These are phyloP conservation scores for Gracilinanus agilis DNA, from an alignment of 2,113 vertebrate genomes.

Conservation along the genomic window DNA sequence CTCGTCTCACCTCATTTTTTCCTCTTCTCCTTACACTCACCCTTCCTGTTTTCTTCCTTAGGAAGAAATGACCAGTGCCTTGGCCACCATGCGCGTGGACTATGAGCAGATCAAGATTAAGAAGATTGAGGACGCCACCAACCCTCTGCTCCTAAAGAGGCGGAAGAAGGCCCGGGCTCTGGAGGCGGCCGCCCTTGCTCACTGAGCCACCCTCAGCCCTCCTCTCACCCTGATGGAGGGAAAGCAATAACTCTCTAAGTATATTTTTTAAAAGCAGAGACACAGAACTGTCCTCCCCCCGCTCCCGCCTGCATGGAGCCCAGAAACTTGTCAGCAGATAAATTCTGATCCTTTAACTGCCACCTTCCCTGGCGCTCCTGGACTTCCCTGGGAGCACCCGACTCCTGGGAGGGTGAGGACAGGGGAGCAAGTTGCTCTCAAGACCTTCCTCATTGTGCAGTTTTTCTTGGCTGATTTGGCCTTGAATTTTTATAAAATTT, in stretches of 20 bases:
- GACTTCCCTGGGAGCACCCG: not conserved
- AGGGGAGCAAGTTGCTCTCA: conserved; percentile 48
- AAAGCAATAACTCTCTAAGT: conserved; percentile 76
- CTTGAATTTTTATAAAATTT: conserved; percentile 75
- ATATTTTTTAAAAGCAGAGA: conserved; percentile 72
- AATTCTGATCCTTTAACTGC: conserved; percentile 30
- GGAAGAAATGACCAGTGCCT: conserved; percentile 99
- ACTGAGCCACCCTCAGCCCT: conserved; percentile 74
- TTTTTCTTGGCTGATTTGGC: conserved; percentile 70
- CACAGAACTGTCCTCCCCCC: conserved; percentile 43
- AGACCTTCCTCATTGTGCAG: conserved; percentile 57
- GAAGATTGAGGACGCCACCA: conserved; percentile 96
- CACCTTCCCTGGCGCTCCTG: not conserved
- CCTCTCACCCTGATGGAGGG: conserved; percentile 22
- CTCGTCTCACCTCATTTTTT: no score
- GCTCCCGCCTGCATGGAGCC: conserved; percentile 12
- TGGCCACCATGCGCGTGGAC: conserved; percentile 98
- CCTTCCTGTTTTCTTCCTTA: conserved; percentile 70
- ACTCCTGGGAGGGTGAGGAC: conserved; percentile 9
- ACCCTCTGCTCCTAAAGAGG: conserved; percentile 96
- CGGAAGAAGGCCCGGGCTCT: conserved; percentile 91
- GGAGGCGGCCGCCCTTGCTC: conserved; percentile 82
- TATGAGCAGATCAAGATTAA: conserved; percentile 99
- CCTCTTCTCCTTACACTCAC: not conserved
- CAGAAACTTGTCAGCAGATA: not conserved